These are phyloP conservation scores for Etheostoma perlongum DNA, from an alignment of 2,797 vertebrate species.

Conservation along the genomic window DNA sequence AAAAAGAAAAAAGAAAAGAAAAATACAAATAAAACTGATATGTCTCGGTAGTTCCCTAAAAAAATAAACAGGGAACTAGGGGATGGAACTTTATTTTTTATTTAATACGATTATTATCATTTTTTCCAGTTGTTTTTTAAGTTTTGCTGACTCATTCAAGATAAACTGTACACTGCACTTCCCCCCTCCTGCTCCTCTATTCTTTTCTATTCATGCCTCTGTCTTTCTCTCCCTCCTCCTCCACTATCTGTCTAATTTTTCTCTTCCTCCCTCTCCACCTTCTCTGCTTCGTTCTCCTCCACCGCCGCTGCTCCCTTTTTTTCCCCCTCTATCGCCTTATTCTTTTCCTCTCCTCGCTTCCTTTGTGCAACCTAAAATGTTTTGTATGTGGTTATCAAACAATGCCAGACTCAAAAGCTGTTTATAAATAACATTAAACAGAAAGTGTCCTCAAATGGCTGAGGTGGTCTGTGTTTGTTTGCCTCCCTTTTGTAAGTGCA, in stretches of 20 bases:
- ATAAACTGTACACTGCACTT: slow-evolving; percentile 70
- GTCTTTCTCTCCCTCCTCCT: slow-evolving; percentile 7
- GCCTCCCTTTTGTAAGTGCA: slow-evolving; percentile 52
- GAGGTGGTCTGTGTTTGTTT: slow-evolving; percentile 79
- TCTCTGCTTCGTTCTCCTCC: slow-evolving; percentile 19
- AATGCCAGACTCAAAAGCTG: slow-evolving; percentile 84
- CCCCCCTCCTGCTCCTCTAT: slow-evolving; percentile 36
- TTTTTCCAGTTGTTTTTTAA: slow-evolving; percentile 42
- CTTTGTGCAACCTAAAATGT: slow-evolving; percentile 76
- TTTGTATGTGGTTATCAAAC: slow-evolving; percentile 84
- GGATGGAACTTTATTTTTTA: slow-evolving; percentile 67
- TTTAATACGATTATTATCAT: slow-evolving; percentile 63
- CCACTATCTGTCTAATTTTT: slow-evolving; percentile 28
- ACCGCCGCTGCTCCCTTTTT: background rate
- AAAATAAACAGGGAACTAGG: slow-evolving; percentile 60
- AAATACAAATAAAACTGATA: slow-evolving; percentile 33
- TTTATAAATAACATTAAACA: slow-evolving; percentile 88
- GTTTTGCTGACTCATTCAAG: slow-evolving; percentile 74
- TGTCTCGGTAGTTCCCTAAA: slow-evolving; percentile 59
- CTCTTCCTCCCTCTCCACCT: slow-evolving; percentile 8
- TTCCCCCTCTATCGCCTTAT: slow-evolving; percentile 33
- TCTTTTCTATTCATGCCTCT: slow-evolving; percentile 30
- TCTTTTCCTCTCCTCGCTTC: slow-evolving; percentile 55
- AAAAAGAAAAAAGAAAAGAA: slow-evolving; percentile 6
- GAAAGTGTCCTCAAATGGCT: slow-evolving; percentile 89